Percentiles rank a stretch among this genome's conserved stretches.
phyloP scores from a whole-genome alignment of 92 coral and sea anemone genomes.

The Parazoanthus swiftii region DNA sequence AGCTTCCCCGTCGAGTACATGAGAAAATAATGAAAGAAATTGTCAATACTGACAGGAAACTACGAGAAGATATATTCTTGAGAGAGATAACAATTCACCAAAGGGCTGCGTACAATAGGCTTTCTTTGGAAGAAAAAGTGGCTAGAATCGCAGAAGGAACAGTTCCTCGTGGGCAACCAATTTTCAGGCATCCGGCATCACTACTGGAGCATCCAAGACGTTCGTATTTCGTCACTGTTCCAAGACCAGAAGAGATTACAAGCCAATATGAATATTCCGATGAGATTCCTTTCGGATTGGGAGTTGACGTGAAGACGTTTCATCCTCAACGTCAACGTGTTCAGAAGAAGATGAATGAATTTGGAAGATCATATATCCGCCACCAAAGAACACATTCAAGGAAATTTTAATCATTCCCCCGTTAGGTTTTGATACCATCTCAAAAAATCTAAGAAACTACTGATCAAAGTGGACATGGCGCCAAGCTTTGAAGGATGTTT shows the following conservation, averaged over 20 bases:
- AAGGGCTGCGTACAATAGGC: constrained; percentile 22
- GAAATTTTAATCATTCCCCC: too few species aligned
- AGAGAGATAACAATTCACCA: constrained; percentile 30
- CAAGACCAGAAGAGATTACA: neutral
- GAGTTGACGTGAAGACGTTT: constrained; percentile 13
- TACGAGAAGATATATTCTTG: constrained; percentile 49
- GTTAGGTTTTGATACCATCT: too few species aligned
- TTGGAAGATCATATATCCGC: neutral
- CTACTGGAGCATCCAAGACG: neutral
- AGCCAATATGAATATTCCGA: neutral
- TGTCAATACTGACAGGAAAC: constrained; percentile 37
- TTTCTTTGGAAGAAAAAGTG: constrained; percentile 17
- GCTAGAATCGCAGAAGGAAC: neutral
- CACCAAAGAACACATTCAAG: too few species aligned
- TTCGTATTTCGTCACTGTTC: neutral
- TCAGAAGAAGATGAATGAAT: constrained; percentile 21
- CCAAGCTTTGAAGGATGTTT: too few species aligned
- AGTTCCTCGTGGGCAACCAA: neutral
- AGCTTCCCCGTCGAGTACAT: constrained; percentile 19
- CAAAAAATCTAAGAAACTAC: too few species aligned
- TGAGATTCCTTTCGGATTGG: constrained; percentile 12
- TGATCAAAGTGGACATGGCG: too few species aligned
- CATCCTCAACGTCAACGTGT: constrained; percentile 18
- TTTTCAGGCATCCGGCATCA: neutral
- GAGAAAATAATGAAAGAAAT: constrained; percentile 53